phyloP scores from a whole-genome alignment of 1,140 invertebrate species.

The Trichonephila clavata region DNA sequence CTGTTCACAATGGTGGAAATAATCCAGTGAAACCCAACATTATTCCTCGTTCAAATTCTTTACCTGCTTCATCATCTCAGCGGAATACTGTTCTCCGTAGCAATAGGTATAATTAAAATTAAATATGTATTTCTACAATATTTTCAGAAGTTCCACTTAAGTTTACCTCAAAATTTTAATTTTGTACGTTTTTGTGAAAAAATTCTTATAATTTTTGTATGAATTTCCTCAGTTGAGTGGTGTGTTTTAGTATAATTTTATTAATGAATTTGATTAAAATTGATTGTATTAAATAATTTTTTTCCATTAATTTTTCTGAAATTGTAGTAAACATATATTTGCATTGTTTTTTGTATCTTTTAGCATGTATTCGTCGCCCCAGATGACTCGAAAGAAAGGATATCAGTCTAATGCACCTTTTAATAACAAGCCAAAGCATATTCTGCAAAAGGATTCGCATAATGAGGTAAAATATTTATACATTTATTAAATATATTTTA shows the following conservation, averaged over 20 bases:
- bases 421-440: neutral
- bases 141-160: neutral
- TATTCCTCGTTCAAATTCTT: constrained; percentile 46
- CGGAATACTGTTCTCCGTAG: neutral
- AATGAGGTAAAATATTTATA: constrained; percentile 29
- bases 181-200: neutral
- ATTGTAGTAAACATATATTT: neutral
- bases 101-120: constrained; percentile 46
- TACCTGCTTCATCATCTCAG: constrained; percentile 39
- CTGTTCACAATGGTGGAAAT: constrained; percentile 7
- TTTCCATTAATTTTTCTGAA: neutral
- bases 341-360: neutral
- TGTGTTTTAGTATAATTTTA: no score
- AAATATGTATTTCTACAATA: neutral
- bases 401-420: constrained; percentile 9
- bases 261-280: no score
- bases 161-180: neutral
- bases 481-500: no score
- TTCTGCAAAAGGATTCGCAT: neutral
- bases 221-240: no score
- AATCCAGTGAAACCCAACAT: neutral
- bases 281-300: neutral
- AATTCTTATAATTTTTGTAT: no score
- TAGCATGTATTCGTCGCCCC: constrained; percentile 9
- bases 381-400: constrained; percentile 25